Percentiles rank a stretch among this genome's conserved stretches.
Evolutionary conservation across 2,113 vertebrate species (phyloP).

Genomic region (Rhodinocichla rosea): DNA sequence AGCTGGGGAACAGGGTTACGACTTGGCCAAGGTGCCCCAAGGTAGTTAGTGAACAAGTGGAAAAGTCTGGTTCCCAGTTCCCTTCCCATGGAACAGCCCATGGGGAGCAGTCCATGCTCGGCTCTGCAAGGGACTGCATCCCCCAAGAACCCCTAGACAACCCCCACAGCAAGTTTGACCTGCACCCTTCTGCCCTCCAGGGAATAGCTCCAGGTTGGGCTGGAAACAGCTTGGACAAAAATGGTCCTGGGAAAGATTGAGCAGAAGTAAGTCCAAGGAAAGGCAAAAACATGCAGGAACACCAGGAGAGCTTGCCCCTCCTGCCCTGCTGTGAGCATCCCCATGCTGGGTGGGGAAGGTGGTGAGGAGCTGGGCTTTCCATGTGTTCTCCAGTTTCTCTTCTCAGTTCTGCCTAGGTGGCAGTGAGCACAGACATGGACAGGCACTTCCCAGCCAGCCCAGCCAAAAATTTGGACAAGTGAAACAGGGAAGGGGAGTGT

Average conservation of each 20-base stretch:
- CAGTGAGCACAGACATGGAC: rapidly evolving
- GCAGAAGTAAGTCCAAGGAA: not conserved
- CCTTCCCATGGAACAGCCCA: not conserved
- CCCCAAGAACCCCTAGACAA: not conserved
- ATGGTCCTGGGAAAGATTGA: not conserved
- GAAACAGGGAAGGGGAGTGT: not conserved
- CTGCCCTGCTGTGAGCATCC: not conserved
- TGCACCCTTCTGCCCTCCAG: not conserved
- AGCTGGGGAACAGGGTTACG: rapidly evolving
- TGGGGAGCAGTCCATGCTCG: not conserved
- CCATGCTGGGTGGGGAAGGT: not conserved
- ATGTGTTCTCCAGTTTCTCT: not conserved
- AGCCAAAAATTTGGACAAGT: not conserved
- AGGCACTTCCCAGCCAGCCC: not conserved
- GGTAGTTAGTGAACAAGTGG: not conserved
- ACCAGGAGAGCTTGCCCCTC: not conserved
- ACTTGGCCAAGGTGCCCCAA: not conserved
- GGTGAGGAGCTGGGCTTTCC: not conserved
- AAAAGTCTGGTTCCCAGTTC: not conserved
- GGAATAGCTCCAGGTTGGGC: not conserved
- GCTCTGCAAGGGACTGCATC: not conserved
- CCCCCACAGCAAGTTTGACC: not conserved
- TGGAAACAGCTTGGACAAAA: not conserved
- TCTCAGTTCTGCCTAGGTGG: constrained; percentile 5
- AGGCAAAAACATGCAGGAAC: not conserved